A percentile compares a stretch with the other conserved stretches of the same genome.
Conservation (phyloP, 92 coral and sea anemone species). For the Umimayanthus kanabou region DNA sequence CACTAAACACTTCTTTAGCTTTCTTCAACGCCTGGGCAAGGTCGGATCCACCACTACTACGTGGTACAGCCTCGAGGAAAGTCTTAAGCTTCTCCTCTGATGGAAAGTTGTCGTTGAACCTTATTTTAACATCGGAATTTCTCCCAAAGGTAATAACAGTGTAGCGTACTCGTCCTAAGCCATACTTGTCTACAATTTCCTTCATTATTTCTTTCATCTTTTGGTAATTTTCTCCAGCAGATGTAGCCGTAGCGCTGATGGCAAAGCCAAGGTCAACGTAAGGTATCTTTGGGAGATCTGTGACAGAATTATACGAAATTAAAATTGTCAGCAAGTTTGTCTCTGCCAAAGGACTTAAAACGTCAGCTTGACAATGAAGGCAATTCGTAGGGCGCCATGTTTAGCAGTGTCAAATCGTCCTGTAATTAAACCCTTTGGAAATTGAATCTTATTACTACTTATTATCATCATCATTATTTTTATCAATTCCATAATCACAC, state of each 20-base stretch:
- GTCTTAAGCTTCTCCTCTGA: conserved; percentile 48
- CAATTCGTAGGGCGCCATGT: too few species aligned
- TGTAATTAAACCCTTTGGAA: too few species aligned
- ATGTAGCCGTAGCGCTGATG: conserved; percentile 43
- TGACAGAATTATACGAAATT: background rate
- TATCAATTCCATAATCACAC: too few species aligned
- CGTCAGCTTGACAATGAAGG: too few species aligned
- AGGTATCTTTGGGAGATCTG: conserved; percentile 27
- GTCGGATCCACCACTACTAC: conserved; percentile 62
- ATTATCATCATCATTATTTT: too few species aligned
- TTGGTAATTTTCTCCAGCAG: conserved; percentile 38
- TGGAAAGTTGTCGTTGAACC: background rate
- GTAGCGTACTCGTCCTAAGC: conserved; percentile 38
- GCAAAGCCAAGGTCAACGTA: conserved; percentile 53
- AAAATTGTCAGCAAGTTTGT: background rate
- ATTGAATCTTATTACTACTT: too few species aligned
- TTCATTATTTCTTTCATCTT: conserved; percentile 58
- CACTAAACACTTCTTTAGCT: conserved; percentile 57
- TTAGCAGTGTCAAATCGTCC: too few species aligned
- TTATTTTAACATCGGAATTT: conserved; percentile 27
- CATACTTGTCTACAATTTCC: conserved; percentile 39
- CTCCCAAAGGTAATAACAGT: conserved; percentile 30
- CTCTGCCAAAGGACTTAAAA: too few species aligned
- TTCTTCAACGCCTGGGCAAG: conserved; percentile 66
- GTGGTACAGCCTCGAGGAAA: conserved; percentile 47